Evolutionary conservation across 1,140 invertebrate genomes (phyloP).

Genomic region (Triops longicaudatus): DNA sequence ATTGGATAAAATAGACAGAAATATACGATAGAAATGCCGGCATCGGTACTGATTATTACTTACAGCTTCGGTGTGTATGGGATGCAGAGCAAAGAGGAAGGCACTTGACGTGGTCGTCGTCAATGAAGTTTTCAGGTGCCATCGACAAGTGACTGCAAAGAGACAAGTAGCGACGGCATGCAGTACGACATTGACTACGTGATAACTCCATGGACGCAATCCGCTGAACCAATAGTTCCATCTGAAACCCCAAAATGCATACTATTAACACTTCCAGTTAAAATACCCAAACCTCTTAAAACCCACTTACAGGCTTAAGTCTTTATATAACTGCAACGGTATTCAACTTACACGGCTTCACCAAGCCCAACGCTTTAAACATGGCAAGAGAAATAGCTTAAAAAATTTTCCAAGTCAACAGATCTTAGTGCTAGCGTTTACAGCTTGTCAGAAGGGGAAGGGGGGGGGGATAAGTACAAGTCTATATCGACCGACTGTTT

Average conservation of each 20-base stretch:
- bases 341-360: background rate
- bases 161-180: constrained; percentile 60
- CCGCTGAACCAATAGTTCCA: constrained; percentile 59
- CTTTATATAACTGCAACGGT: no score
- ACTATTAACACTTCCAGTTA: constrained; percentile 16
- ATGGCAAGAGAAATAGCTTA: background rate
- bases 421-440: background rate
- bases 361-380: background rate
- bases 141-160: constrained; percentile 57
- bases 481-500: background rate
- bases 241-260: constrained; percentile 46
- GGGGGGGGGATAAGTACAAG: background rate
- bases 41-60: constrained; percentile 38
- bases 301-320: background rate
- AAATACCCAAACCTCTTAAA: background rate
- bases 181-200: constrained; percentile 61
- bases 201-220: constrained; percentile 60
- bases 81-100: constrained; percentile 74
- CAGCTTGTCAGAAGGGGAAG: background rate
- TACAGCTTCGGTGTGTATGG: constrained; percentile 80
- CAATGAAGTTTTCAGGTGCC: constrained; percentile 53
- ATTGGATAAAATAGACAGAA: no score
- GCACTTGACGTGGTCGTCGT: constrained; percentile 58
- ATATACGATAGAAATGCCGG: no score
- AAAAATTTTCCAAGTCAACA: background rate